These are phyloP conservation scores for Oophaga sylvatica DNA, from an alignment of 2,797 vertebrate genomes.

Conservation along the genomic window DNA sequence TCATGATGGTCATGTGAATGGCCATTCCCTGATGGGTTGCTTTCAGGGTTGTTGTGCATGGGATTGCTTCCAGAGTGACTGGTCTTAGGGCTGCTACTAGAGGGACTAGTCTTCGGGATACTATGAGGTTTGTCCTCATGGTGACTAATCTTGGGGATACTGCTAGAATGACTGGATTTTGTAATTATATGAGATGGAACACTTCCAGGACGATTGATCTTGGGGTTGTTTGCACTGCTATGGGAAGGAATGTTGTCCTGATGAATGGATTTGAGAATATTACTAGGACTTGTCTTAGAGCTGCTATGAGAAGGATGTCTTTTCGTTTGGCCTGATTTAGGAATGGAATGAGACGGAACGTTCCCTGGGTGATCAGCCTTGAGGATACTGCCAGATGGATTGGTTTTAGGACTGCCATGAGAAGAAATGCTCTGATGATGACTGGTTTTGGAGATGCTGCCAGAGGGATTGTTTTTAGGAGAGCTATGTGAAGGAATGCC, in stretches of 20 bases:
- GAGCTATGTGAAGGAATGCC: neutral
- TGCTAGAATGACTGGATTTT: neutral
- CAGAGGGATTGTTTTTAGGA: neutral
- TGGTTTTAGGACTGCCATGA: neutral
- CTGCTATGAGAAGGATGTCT: neutral
- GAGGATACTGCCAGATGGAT: neutral
- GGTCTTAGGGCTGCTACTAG: neutral
- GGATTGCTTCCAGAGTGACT: neutral
- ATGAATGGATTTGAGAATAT: constrained; percentile 56
- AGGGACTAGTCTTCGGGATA: neutral
- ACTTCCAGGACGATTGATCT: neutral
- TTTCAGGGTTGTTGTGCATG: neutral
- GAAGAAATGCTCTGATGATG: neutral
- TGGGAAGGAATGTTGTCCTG: neutral
- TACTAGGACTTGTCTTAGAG: constrained; percentile 14
- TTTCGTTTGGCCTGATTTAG: neutral
- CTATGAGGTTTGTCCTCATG: neutral
- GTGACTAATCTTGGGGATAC: neutral
- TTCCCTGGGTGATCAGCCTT: neutral
- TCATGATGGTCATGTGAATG: neutral
- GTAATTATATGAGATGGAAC: neutral
- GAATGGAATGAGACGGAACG: neutral
- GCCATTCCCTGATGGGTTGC: constrained; percentile 44
- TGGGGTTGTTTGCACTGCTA: neutral
- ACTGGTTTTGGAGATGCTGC: neutral